phyloP scores from a whole-genome alignment of 1,140 invertebrate species.

The Brachionus asplanchnoidis region DNA sequence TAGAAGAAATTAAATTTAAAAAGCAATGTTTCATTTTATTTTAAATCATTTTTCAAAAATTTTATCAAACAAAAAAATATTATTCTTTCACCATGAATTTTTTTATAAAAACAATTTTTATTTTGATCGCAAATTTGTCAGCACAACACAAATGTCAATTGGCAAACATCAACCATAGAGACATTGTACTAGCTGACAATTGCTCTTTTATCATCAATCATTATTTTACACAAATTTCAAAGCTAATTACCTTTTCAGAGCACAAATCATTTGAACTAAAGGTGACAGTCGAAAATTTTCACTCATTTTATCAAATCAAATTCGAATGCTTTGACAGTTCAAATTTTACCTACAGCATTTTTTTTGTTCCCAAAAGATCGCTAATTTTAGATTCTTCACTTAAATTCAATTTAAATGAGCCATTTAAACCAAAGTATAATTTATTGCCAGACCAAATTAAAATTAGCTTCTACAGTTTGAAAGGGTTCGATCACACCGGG shows the following conservation, averaged over 20 bases:
- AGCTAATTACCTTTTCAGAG: not conserved
- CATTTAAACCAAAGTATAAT: not conserved
- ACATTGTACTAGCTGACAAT: too few relatives aligned
- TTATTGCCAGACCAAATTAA: not conserved
- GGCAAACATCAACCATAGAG: too few relatives aligned
- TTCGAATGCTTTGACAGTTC: not conserved
- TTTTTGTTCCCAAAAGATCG: not conserved
- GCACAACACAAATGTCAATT: too few relatives aligned
- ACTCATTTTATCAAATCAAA: not conserved
- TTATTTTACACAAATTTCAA: not conserved
- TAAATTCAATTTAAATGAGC: not conserved
- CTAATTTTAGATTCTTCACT: not conserved
- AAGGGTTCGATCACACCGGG: not conserved
- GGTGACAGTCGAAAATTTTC: not conserved
- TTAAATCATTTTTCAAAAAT: too few relatives aligned
- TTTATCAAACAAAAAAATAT: too few relatives aligned
- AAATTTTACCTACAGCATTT: not conserved
- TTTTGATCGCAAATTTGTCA: too few relatives aligned
- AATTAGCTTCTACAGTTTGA: not conserved
- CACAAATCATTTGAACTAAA: not conserved
- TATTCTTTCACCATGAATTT: too few relatives aligned
- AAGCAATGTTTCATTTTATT: too few relatives aligned
- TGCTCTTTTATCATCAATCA: not conserved
- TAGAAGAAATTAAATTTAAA: too few relatives aligned
- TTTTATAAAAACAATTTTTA: too few relatives aligned